phyloP scores from a whole-genome alignment of 2,113 vertebrate genomes.

The Chloebia gouldiae region DNA sequence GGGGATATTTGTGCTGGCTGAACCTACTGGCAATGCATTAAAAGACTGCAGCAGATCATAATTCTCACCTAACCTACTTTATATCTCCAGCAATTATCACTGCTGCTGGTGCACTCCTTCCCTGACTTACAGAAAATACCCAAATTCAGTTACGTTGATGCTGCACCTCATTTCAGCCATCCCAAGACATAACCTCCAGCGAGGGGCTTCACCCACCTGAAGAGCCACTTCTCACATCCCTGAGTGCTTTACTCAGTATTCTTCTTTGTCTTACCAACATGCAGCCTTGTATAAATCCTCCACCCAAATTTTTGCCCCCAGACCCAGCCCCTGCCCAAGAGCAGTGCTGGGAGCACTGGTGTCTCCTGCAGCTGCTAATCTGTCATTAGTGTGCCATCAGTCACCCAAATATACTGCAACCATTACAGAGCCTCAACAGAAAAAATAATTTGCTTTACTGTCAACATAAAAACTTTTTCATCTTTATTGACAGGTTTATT shows the following conservation, averaged over 20 bases:
- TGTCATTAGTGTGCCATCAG: conserved; percentile 55
- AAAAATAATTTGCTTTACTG: conserved; percentile 70
- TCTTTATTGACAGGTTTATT: conserved; percentile 74
- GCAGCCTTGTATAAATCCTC: neutral
- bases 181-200: neutral
- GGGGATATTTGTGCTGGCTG: neutral
- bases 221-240: neutral
- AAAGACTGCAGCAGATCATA: neutral
- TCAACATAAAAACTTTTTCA: conserved; percentile 68
- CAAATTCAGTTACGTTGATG: neutral
- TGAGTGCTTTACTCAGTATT: neutral
- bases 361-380: conserved; percentile 48
- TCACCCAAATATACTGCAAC: conserved; percentile 61
- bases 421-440: conserved; percentile 61
- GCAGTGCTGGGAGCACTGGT: conserved; percentile 6
- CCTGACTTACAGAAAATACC: neutral
- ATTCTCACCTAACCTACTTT: neutral
- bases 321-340: neutral
- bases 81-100: neutral
- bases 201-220: fast-evolving
- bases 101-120: neutral
- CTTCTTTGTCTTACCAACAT: neutral
- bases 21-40: neutral
- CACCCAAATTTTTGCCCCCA: neutral
- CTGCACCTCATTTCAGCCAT: neutral